Conservation (phyloP, 2,797 vertebrate genomes). For the Halcyon chelicuti region DNA sequence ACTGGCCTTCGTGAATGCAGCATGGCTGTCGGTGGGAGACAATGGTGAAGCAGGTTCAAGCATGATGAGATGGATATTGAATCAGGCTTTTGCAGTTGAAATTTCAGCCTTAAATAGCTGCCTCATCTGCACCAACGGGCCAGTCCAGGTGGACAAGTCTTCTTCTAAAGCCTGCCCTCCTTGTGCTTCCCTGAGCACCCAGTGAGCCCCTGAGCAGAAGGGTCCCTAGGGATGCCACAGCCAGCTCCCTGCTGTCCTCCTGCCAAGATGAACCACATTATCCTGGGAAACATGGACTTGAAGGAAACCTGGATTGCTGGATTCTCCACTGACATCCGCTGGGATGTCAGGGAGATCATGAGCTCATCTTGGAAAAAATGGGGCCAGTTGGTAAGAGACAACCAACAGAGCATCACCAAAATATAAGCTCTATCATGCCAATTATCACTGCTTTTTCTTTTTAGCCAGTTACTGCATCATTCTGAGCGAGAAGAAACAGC, state of each 20-base stretch:
- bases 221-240: accelerated
- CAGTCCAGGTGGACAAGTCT: background rate
- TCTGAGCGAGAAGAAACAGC: background rate
- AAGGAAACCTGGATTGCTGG: background rate
- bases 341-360: background rate
- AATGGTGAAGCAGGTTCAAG: background rate
- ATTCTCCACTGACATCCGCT: background rate
- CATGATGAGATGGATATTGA: background rate
- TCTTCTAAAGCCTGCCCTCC: background rate
- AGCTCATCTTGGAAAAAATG: background rate
- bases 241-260: background rate
- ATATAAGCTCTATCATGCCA: background rate
- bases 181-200: background rate
- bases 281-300: background rate
- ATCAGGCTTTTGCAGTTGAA: background rate
- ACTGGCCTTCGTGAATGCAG: background rate
- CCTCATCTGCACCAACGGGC: no score
- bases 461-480: background rate
- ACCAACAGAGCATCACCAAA: background rate
- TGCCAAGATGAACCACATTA: background rate
- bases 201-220: background rate
- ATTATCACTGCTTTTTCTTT: background rate
- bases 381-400: background rate
- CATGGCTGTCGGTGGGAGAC: accelerated
- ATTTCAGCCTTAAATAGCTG: background rate